These are phyloP conservation scores for Penaeus indicus DNA, from an alignment of 1,140 invertebrate genomes.

Conservation along the genomic window DNA sequence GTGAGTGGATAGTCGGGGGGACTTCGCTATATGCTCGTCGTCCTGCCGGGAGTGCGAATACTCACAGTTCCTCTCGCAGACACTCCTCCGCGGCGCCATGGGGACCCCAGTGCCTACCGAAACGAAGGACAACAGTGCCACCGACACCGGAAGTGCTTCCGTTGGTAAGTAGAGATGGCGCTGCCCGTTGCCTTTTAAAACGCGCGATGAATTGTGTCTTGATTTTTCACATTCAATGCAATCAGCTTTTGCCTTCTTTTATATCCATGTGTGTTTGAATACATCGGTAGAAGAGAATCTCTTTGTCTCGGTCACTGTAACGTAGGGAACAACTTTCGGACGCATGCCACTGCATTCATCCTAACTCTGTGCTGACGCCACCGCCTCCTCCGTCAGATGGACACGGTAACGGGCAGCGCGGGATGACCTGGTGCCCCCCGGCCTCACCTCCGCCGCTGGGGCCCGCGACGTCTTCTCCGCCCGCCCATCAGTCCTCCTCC, in stretches of 20 bases:
- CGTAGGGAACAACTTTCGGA: too few relatives aligned
- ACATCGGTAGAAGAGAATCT: too few relatives aligned
- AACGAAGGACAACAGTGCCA: slow-evolving; percentile 60
- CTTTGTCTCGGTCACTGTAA: too few relatives aligned
- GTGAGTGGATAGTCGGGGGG: too few relatives aligned
- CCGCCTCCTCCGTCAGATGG: slow-evolving; percentile 42
- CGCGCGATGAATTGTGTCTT: too few relatives aligned
- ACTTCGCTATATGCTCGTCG: too few relatives aligned
- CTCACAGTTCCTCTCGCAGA: too few relatives aligned
- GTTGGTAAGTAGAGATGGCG: slow-evolving; percentile 29
- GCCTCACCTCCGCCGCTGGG: slow-evolving; percentile 36
- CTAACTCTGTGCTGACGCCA: not conserved
- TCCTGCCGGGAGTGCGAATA: too few relatives aligned
- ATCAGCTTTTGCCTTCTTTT: too few relatives aligned
- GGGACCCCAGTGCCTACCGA: slow-evolving; percentile 59
- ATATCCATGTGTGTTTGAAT: too few relatives aligned
- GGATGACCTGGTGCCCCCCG: slow-evolving; percentile 44
- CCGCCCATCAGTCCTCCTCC: slow-evolving; percentile 48
- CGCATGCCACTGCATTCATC: not conserved
- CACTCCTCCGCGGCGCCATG: slow-evolving; percentile 14
- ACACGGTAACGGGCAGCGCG: slow-evolving; percentile 15
- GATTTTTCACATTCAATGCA: too few relatives aligned
- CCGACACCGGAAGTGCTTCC: slow-evolving; percentile 43
- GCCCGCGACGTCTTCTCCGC: slow-evolving; percentile 41
- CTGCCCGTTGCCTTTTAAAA: not conserved